Base-by-base conservation (phyloP, 2,888 invertebrate genomes). In the Argyresthia albistria region DNA sequence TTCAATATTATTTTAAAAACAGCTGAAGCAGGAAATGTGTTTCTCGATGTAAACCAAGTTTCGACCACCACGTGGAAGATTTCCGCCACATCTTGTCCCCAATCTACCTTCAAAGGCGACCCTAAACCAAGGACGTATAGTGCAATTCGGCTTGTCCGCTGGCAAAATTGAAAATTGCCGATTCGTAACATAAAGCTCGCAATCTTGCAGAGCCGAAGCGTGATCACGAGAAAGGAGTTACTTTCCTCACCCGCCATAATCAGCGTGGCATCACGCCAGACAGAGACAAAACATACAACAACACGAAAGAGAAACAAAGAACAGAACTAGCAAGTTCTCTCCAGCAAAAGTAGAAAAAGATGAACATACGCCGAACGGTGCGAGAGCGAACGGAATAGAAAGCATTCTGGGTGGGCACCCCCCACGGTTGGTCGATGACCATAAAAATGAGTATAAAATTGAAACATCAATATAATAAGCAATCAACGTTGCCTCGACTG, bases 401-500 rank as follows among this genome's bases (percentile, higher is more conserved):
- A 56, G 58, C 74, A 56, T 72, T 76, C 70, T 84, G 88, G 87
- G 87, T 87, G 88, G 87, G 78, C 88, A 88, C 88, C 89, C 88
- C 88, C 87, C 84, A 88, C 78, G 73, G 84, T 80, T 86, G 88
- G 86, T 72, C 87, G 80, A 87, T 88, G 88, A 80, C 86, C 87
- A 86, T 87, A 87, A 87, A 86, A 87, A 87, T 87, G 83, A 77
- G 80, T 83, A 84, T 86, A 87, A 87, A 87, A 87, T 87, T 87
- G 86, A 87, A 86, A 86, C 87, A 87, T 87, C 87, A 87, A 87
- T 86, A 87, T 86, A 86, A 87, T 87, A 87, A 84, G 86, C 84
- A 87, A 87, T 86, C 86, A 87, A 76, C 79, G 72, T 66, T 67
- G 70, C 64, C 64, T 65, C 66, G 73, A 65, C 69, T 74, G 69